Percentiles rank a stretch among this genome's conserved stretches.
Conservation (phyloP, 2,797 vertebrate species). For the Calcarius lapponicus region DNA sequence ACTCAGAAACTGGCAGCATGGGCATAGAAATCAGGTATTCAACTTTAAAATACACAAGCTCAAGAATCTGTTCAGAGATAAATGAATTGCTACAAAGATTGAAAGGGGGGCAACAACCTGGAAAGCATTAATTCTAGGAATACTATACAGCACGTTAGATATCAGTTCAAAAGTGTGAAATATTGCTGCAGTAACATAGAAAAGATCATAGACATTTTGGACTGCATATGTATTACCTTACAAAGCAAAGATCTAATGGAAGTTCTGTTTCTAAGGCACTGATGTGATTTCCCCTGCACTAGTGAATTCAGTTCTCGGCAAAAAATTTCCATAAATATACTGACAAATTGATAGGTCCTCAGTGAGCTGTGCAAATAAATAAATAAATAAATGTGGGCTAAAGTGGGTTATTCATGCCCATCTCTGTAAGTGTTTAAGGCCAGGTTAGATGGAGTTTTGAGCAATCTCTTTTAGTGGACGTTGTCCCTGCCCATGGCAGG, state of each 20-base stretch:
- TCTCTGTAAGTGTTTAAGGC: neutral
- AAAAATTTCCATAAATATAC: neutral
- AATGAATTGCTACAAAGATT: neutral
- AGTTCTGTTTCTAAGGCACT: neutral
- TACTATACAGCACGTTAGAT: neutral
- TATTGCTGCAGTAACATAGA: neutral
- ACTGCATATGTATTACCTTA: neutral
- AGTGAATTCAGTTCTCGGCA: neutral
- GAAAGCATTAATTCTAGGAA: neutral
- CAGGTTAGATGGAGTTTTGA: neutral
- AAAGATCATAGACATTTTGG: neutral
- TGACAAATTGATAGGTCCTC: neutral
- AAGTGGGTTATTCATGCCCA: neutral
- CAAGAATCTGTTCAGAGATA: neutral
- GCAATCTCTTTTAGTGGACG: neutral
- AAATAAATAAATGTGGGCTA: neutral
- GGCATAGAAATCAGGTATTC: neutral
- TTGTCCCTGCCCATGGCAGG: too few species aligned
- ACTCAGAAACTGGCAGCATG: neutral
- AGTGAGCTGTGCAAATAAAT: neutral
- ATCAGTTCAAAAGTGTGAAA: neutral
- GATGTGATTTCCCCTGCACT: neutral
- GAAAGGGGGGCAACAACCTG: neutral
- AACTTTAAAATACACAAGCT: neutral
- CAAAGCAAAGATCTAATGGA: neutral